Base-by-base conservation (phyloP, 2,888 invertebrate species). In the Ochropleura plecta region DNA sequence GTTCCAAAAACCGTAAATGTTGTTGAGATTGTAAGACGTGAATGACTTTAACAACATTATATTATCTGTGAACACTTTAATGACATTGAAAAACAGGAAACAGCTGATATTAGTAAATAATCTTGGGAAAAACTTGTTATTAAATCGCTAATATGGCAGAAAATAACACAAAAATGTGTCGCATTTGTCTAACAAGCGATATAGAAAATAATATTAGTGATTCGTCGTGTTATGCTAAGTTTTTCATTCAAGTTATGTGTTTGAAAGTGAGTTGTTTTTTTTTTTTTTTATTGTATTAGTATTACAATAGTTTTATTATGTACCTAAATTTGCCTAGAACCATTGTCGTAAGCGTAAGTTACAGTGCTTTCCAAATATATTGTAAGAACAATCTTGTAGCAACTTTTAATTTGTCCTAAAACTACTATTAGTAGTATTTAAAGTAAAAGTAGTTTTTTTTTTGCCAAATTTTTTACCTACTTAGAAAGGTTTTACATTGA, bases 111-210 rank as follows among this genome's bases (percentile, higher is more conserved):
- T 73, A 6, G 44, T 69, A 71, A 70, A 70, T 18, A 81, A 59
- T 68, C 12, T 14, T 48, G 0, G 6, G 7, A 46, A 7, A 20
- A n/a, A 42, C 0, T 44, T 42, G n/a, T 49, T 16, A 20, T 44
- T 46, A 1, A n/a, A 42, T 49, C 0, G 8, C n/a, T 30, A 59
- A 67, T 66, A 82, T 82, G 81, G 20, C 81, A 40, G 72, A 49
- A 49, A 53, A 6, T n/a, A 8, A 20, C 4, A 16, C 40, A 16
- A 76, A 65, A 67, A 44, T 44, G 40, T 86, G 86, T 71, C 63
- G 74, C 0, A 79, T 86, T 73, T 86, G 86, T 70, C 71, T 86
- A 62, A 65, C 82, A 57, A 77, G 44, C 3, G 51, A 69, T 3
- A 20, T 5, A 18, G 48, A 74, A 30, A 64, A 59, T 62, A 72